Conservation (phyloP, 2,113 vertebrate genomes). For the Vicugna pacos region DNA sequence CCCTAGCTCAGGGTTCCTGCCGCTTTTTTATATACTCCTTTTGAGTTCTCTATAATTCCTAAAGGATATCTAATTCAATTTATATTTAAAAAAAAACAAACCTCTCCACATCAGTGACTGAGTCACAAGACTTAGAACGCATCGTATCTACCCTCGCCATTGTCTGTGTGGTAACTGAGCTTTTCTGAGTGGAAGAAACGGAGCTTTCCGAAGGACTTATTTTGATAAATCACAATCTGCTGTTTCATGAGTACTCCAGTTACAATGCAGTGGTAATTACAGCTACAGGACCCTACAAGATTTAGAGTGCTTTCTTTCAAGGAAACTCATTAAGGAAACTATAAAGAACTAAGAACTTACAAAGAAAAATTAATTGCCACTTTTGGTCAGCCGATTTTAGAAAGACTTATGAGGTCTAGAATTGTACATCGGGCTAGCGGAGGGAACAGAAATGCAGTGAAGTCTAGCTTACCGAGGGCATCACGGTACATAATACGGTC, state of each 20-base stretch:
- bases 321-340: conserved; percentile 72
- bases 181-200: background rate
- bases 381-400: conserved; percentile 70
- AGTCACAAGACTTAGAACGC: background rate
- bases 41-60: background rate
- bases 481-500: conserved; percentile 1
- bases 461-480: conserved; percentile 57
- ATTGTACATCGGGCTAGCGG: background rate
- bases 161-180: background rate
- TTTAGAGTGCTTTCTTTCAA: conserved; percentile 60
- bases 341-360: conserved; percentile 70
- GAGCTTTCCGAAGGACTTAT: conserved; percentile 26
- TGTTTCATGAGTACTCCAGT: conserved; percentile 2
- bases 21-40: background rate
- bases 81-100: background rate
- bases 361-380: conserved; percentile 68
- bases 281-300: conserved; percentile 47
- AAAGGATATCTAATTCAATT: conserved; percentile 18
- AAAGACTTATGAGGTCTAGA: conserved; percentile 62
- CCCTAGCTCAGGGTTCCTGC: background rate
- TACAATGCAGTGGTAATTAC: conserved; percentile 57
- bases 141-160: background rate
- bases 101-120: background rate
- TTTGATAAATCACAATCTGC: background rate
- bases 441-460: conserved; percentile 39